Evolutionary conservation across 2,797 vertebrate genomes (phyloP).

Genomic region (Euphonia xanthogaster): DNA sequence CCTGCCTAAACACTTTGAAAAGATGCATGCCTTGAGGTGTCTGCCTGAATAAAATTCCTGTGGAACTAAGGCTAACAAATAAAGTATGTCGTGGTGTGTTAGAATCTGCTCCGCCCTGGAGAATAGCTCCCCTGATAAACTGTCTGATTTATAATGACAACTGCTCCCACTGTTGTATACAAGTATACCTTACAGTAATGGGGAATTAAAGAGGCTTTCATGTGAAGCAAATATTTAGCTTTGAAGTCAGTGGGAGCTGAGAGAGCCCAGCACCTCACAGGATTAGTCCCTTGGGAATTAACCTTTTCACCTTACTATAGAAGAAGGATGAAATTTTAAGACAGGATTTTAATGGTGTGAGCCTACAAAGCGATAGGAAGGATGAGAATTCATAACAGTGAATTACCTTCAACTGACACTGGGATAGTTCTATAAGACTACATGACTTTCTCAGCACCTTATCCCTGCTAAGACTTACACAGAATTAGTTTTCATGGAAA

Average conservation of each 20-base stretch:
- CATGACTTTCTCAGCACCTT: neutral
- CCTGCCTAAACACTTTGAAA: constrained; percentile 66
- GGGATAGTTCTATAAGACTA: neutral
- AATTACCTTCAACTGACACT: neutral
- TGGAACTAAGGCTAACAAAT: constrained; percentile 56
- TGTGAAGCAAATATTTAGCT: constrained; percentile 68
- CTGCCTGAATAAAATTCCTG: constrained; percentile 60
- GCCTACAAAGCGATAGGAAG: neutral
- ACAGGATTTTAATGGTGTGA: neutral
- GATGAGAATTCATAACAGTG: neutral
- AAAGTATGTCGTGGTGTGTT: constrained; percentile 64
- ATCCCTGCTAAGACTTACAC: neutral
- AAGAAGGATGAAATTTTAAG: constrained; percentile 46
- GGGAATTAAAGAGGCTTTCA: constrained; percentile 72
- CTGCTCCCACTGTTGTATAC: constrained; percentile 69
- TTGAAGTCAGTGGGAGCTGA: constrained; percentile 62
- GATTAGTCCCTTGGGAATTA: constrained; percentile 61
- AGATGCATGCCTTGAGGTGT: constrained; percentile 60
- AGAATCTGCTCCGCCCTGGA: constrained; percentile 43
- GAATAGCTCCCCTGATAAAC: constrained; percentile 59
- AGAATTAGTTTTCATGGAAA: neutral
- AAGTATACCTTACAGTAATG: constrained; percentile 72
- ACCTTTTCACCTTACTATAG: constrained; percentile 63
- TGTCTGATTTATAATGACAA: constrained; percentile 69
- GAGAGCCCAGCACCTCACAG: constrained; percentile 43